Base-by-base conservation (phyloP, 1,140 invertebrate genomes). In the Lepidostoma basale region DNA sequence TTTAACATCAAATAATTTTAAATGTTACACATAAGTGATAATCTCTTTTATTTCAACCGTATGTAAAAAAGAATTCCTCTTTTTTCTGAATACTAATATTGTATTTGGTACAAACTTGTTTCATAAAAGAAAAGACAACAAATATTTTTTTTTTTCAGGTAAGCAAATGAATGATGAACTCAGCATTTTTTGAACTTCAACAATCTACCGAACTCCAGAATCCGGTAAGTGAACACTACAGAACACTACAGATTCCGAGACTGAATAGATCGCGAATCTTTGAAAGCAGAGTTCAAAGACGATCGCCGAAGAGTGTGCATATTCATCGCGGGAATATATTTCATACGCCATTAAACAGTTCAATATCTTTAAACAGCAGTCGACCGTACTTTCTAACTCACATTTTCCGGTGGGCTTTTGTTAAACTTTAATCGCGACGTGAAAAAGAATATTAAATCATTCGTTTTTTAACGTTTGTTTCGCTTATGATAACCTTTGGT, bases 301-400 rank as follows among this genome's bases (percentile, higher is more conserved):
- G 25, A 52, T 30, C 47, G 30, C 3, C 18, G 47, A 52, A 30
- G 23, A 30, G 23, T 8, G 14, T 26, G 12, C 25, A 52, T 16
- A 52, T 52, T 52, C 25, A 28, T 52, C n/a, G 12, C 8, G 25
- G n/a, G 47, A 26, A 54, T 28, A 54, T 54, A 30, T 54, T 54
- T 54, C 49, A 54, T 16, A 54, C 26, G 10, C 25, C 14, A 54
- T 54, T 54, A 54, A 54, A 54, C 23, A 54, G n/a, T 54, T 16
- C 26, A 54, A 54, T 54, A 54, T 54, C n/a, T 16, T 16, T 18
- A 54, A 54, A n/a, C n/a, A n/a, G 14, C 26, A 54, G 23, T 16
- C n/a, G 26, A n/a, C 26, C 26, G 49, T 28, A n/a, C 28, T 1
- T 18, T 28, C 49, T 33, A 12, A 9, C n/a, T n/a, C n/a, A n/a